Evolutionary conservation across 2,888 invertebrate genomes (phyloP).

Genomic region (Lepidonotus clava): DNA sequence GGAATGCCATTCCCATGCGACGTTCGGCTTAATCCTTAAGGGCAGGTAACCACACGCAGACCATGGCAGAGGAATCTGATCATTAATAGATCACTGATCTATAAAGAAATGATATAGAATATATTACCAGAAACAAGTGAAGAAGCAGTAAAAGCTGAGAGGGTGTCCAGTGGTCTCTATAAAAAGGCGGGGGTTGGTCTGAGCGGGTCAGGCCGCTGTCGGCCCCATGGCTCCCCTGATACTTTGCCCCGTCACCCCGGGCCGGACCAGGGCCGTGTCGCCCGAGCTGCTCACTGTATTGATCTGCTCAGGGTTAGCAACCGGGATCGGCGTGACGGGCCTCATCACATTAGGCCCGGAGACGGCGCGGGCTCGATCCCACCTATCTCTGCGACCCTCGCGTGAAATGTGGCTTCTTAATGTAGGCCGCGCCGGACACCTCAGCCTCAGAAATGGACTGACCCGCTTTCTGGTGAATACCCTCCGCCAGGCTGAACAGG

Average conservation of each 20-base stretch:
- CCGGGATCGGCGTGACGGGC: conserved; percentile 3
- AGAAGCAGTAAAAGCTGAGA: no score
- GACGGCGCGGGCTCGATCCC: background rate
- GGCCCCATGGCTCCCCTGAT: background rate
- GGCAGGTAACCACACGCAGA: no score
- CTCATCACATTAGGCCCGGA: conserved; percentile 35
- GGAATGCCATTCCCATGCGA: no score
- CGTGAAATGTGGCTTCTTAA: conserved; percentile 44
- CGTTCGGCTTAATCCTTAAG: no score
- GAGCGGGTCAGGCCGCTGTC: background rate
- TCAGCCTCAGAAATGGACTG: conserved; percentile 15
- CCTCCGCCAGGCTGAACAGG: background rate
- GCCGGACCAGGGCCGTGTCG: background rate
- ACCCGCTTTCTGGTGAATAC: background rate
- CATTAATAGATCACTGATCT: no score
- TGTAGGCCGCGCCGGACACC: background rate
- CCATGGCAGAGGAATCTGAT: no score
- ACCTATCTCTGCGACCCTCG: background rate
- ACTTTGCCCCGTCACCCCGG: background rate
- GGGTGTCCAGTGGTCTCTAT: no score
- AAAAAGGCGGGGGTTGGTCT: background rate
- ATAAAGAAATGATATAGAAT: no score
- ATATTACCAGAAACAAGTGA: no score
- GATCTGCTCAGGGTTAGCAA: background rate
- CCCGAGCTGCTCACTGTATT: conserved; percentile 22